phyloP scores from a whole-genome alignment of 1,140 invertebrate genomes.

The Neomicropteryx cornuta region DNA sequence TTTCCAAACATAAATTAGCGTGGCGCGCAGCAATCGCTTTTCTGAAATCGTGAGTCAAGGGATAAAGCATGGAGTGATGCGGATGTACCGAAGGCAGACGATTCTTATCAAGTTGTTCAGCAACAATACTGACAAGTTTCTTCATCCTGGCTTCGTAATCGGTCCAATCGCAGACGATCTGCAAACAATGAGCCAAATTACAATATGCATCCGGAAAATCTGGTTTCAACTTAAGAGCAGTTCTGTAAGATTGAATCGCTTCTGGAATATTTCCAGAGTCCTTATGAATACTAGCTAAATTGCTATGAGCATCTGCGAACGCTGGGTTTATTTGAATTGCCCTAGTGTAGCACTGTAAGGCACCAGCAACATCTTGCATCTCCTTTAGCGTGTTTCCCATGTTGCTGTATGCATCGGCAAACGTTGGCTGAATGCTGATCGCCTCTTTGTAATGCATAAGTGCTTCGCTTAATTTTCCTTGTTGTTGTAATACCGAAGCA shows the following conservation, averaged over 20 bases:
- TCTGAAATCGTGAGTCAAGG: constrained; percentile 87
- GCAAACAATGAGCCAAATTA: constrained; percentile 96
- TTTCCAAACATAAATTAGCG: constrained; percentile 94
- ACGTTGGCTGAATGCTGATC: constrained; percentile 89
- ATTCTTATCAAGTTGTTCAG: constrained; percentile 95
- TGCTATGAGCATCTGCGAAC: constrained; percentile 97
- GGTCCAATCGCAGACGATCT: constrained; percentile 99
- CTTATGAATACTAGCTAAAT: constrained; percentile 98
- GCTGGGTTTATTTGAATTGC: constrained; percentile 98
- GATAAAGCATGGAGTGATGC: constrained; percentile 99
- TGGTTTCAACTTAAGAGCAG: constrained; percentile 94
- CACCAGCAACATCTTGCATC: constrained; percentile 95
- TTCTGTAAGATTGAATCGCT: constrained; percentile 94
- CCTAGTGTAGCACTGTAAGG: constrained; percentile 92
- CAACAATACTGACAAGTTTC: constrained; percentile 91
- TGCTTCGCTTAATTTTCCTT: constrained; percentile 94
- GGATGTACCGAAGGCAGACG: constrained; percentile 96
- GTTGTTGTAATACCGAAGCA: constrained; percentile 95
- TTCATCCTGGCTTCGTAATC: constrained; percentile 96
- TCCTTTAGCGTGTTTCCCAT: constrained; percentile 99
- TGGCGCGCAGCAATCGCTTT: constrained; percentile 94
- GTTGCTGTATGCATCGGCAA: constrained; percentile 95
- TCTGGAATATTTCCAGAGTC: constrained; percentile 98
- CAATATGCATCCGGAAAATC: constrained; percentile 99
- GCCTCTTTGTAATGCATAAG: constrained; percentile 99